A percentile compares a stretch with the other conserved stretches of the same genome.
These are phyloP conservation scores for Glaucomys volans DNA, from an alignment of 2,113 vertebrate species.

Conservation along the genomic window DNA sequence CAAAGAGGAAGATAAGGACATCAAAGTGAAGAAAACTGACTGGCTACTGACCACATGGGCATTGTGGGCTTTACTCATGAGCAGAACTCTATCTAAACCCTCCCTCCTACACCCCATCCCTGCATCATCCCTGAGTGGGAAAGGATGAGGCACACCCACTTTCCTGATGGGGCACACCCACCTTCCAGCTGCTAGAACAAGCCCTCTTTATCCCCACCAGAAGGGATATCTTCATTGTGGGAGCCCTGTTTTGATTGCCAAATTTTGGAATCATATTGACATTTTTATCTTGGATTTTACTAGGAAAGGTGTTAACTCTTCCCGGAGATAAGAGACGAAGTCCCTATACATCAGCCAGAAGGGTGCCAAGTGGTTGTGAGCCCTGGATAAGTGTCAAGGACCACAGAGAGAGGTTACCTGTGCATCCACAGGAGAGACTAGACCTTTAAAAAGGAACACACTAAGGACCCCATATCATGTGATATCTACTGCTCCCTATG, in stretches of 20 bases:
- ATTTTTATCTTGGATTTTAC: not conserved
- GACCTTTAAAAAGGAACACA: not conserved
- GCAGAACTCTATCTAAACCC: not conserved
- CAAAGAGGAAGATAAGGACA: not conserved
- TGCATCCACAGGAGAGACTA: not conserved
- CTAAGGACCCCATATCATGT: not conserved
- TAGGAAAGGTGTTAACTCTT: not conserved
- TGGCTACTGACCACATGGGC: not conserved
- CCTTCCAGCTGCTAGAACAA: not conserved
- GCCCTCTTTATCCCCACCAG: not conserved
- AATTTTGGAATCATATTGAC: not conserved
- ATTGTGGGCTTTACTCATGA: not conserved
- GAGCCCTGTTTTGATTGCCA: not conserved
- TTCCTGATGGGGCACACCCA: not conserved
- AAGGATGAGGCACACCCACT: rapidly evolving
- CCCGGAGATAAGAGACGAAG: not conserved
- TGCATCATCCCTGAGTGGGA: too few species aligned
- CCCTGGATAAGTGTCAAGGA: not conserved
- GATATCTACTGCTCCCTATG: not conserved
- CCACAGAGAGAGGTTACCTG: not conserved
- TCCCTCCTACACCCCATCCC: not conserved
- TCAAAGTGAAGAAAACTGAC: not conserved
- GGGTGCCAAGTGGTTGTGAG: not conserved
- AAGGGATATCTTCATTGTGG: rapidly evolving
- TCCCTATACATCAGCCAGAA: rapidly evolving